Evolutionary conservation across 2,888 invertebrate genomes (phyloP).

Genomic region (Dromius quadrimaculatus): DNA sequence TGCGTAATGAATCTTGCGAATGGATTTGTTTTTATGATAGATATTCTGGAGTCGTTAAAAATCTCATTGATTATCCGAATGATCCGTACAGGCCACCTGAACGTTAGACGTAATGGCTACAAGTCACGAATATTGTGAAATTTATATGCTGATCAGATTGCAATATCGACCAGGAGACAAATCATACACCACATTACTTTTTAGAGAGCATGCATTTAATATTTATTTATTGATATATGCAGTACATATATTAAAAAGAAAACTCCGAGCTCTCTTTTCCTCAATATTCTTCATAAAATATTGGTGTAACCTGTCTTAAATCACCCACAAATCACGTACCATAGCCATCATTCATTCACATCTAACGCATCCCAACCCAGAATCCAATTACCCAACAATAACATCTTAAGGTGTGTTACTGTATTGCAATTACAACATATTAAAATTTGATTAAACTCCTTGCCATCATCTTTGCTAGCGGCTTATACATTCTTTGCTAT

Average conservation of each 20-base stretch:
- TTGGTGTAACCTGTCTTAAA: conserved; percentile 7
- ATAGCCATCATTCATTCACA: background rate
- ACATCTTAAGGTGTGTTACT: conserved; percentile 38
- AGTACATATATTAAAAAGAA: background rate
- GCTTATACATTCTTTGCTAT: background rate
- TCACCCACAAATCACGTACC: background rate
- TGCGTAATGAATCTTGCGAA: conserved; percentile 21
- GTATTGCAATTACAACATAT: conserved; percentile 34
- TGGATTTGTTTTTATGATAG: conserved; percentile 23
- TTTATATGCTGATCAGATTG: conserved; percentile 21
- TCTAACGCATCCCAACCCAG: conserved; percentile 1
- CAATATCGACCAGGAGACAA: conserved; percentile 18
- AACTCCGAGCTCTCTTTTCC: background rate
- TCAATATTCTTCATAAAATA: background rate
- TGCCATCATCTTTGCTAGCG: background rate
- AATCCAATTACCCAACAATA: conserved; percentile 10
- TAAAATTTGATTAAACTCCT: conserved; percentile 42
- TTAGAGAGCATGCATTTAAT: background rate
- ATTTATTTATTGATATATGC: background rate
- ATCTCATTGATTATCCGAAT: conserved; percentile 32
- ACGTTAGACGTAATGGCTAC: conserved; percentile 1
- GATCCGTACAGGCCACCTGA: conserved; percentile 45
- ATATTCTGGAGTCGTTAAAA: conserved; percentile 38
- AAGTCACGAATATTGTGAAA: conserved; percentile 39
- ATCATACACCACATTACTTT: background rate